Evolutionary conservation across 2,888 invertebrate species (phyloP).

Genomic region (Spodoptera littoralis): DNA sequence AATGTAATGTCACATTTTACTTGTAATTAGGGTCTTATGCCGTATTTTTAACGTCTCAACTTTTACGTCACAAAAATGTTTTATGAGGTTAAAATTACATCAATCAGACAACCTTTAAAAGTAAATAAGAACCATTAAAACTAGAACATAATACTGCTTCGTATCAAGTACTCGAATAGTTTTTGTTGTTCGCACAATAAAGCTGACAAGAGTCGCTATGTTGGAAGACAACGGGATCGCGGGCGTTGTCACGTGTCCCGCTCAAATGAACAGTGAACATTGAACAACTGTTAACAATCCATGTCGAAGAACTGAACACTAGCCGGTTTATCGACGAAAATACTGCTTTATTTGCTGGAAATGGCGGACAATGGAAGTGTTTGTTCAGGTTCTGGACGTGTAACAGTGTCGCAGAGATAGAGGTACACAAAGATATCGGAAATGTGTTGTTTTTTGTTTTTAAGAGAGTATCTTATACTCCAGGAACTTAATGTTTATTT

Average conservation of each 20-base stretch:
- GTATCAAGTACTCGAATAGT: slow-evolving; percentile 43
- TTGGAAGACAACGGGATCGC: slow-evolving; percentile 61
- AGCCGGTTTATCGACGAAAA: slow-evolving; percentile 48
- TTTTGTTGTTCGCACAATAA: slow-evolving; percentile 57
- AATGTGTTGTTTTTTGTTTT: not conserved
- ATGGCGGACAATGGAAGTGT: slow-evolving; percentile 27
- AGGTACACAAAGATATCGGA: not conserved
- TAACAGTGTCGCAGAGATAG: slow-evolving; percentile 1
- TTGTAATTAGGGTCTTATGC: too few species aligned
- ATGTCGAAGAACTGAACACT: slow-evolving; percentile 57
- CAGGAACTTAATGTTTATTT: too few species aligned
- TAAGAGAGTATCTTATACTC: not conserved
- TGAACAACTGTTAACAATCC: slow-evolving; percentile 63
- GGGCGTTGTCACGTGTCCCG: slow-evolving; percentile 61
- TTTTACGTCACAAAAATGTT: not conserved
- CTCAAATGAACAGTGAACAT: slow-evolving; percentile 65
- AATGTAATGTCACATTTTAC: too few species aligned
- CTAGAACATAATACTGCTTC: slow-evolving; percentile 9
- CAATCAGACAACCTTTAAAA: not conserved
- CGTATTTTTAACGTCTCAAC: too few species aligned
- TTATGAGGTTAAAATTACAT: not conserved
- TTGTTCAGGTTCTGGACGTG: slow-evolving; percentile 2
- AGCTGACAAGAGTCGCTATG: slow-evolving; percentile 44
- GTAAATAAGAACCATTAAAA: slow-evolving; percentile 8
- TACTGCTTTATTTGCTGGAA: slow-evolving; percentile 48